Evolutionary conservation across 2,888 invertebrate genomes (phyloP).

Genomic region (Bombylius discolor): DNA sequence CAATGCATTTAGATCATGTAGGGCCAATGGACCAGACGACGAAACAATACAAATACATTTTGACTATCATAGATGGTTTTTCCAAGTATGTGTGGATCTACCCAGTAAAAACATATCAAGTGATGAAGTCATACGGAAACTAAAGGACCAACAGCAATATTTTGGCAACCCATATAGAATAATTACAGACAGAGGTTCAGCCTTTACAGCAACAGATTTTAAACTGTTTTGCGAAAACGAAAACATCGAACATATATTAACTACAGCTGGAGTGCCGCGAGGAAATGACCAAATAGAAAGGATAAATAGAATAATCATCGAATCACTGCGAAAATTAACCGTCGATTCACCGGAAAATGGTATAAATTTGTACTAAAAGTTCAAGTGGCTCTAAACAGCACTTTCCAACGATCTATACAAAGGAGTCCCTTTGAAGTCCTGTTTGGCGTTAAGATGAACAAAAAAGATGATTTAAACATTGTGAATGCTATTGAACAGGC

Average conservation of each 20-base stretch:
- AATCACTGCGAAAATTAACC: background rate
- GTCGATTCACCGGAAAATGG: background rate
- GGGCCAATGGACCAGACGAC: slow-evolving; percentile 22
- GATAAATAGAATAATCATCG: background rate
- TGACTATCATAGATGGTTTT: slow-evolving; percentile 23
- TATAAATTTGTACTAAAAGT: too few relatives aligned
- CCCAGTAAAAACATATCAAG: background rate
- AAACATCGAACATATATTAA: background rate
- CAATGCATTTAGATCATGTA: slow-evolving; percentile 25
- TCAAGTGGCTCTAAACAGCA: background rate
- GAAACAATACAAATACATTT: slow-evolving; percentile 21
- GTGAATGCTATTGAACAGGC: background rate
- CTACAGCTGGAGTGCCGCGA: too few relatives aligned
- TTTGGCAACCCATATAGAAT: slow-evolving; percentile 13
- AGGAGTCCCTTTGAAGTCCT: background rate
- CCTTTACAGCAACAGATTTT: slow-evolving; percentile 11
- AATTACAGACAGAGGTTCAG: too few relatives aligned
- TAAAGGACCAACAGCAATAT: slow-evolving; percentile 3
- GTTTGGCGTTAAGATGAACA: background rate
- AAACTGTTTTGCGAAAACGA: background rate
- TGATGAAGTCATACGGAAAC: background rate
- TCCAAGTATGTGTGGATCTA: slow-evolving; percentile 20
- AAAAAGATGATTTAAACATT: slow-evolving; percentile 1
- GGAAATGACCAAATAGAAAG: too few relatives aligned
- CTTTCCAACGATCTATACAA: background rate